Percentiles rank a stretch among this genome's conserved stretches.
Conservation (phyloP, 2,888 invertebrate species). For the Hydrotaea cyrtoneurina region DNA sequence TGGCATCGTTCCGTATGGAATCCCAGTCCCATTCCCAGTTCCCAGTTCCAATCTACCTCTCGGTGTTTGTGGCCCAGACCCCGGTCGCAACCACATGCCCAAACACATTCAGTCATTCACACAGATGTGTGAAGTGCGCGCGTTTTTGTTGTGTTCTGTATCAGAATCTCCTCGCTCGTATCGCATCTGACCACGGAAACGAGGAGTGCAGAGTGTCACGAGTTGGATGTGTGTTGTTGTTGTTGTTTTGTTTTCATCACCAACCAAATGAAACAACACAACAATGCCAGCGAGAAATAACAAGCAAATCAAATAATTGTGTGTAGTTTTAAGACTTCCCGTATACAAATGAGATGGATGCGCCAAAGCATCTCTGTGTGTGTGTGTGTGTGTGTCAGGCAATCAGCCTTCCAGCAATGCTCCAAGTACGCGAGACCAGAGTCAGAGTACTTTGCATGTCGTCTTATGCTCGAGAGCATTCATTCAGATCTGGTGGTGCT, state of each 20-base stretch:
- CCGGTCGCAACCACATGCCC: neutral
- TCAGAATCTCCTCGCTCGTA: neutral
- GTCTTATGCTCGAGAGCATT: too few species aligned
- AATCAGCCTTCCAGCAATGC: conserved; percentile 7
- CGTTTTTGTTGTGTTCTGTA: conserved; percentile 35
- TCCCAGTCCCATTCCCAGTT: neutral
- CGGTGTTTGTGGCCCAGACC: too few species aligned
- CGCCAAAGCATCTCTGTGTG: neutral
- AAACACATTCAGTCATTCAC: neutral
- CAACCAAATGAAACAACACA: conserved; percentile 43
- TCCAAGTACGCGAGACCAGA: too few species aligned
- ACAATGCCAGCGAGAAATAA: conserved; percentile 40
- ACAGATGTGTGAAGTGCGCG: conserved; percentile 51
- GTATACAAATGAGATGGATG: conserved; percentile 22
- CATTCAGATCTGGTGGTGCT: too few species aligned
- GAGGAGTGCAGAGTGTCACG: conserved; percentile 51
- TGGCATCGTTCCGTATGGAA: neutral
- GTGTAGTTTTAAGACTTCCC: conserved; percentile 47
- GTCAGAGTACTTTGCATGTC: too few species aligned
- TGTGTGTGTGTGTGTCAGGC: neutral
- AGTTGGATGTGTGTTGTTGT: too few species aligned
- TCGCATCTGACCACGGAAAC: neutral
- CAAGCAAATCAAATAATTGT: conserved; percentile 61
- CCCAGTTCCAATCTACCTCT: too few species aligned
- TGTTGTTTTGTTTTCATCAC: conserved; percentile 46